phyloP scores from a whole-genome alignment of 2,113 vertebrate species.

The Prunella fulvescens region DNA sequence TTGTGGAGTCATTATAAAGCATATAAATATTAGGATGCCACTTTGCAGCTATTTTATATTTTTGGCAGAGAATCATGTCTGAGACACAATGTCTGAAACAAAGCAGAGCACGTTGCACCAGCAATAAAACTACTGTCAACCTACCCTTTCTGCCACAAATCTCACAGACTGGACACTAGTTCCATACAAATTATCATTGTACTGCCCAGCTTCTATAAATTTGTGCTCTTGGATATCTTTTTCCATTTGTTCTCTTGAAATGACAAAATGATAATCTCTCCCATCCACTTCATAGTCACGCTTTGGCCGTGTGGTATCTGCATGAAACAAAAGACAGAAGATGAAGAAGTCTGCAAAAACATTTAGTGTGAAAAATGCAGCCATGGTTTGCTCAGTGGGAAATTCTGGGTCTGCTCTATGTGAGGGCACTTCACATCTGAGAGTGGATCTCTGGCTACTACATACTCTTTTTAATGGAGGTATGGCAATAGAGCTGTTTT shows the following conservation, averaged over 20 bases:
- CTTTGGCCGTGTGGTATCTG: constrained; percentile 93
- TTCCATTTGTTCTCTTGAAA: constrained; percentile 97
- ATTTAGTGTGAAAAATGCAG: background rate
- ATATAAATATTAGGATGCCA: background rate
- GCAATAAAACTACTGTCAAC: constrained; percentile 17
- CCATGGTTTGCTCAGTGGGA: background rate
- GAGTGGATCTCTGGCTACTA: background rate
- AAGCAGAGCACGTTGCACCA: background rate
- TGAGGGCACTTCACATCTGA: background rate
- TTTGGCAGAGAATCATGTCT: background rate
- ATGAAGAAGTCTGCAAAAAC: background rate
- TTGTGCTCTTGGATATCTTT: constrained; percentile 99
- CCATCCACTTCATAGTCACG: constrained; percentile 95
- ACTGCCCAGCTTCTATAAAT: constrained; percentile 98
- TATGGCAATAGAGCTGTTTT: background rate
- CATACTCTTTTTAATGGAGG: background rate
- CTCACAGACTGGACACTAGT: constrained; percentile 96
- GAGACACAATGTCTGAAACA: background rate
- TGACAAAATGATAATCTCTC: constrained; percentile 95
- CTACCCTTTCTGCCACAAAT: constrained; percentile 96
- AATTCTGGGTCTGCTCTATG: background rate
- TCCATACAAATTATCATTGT: constrained; percentile 97
- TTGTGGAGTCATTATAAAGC: background rate
- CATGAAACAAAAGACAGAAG: background rate
- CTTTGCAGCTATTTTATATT: background rate